Evolutionary conservation across 2,797 vertebrate genomes (phyloP).

Genomic region (Huso huso): DNA sequence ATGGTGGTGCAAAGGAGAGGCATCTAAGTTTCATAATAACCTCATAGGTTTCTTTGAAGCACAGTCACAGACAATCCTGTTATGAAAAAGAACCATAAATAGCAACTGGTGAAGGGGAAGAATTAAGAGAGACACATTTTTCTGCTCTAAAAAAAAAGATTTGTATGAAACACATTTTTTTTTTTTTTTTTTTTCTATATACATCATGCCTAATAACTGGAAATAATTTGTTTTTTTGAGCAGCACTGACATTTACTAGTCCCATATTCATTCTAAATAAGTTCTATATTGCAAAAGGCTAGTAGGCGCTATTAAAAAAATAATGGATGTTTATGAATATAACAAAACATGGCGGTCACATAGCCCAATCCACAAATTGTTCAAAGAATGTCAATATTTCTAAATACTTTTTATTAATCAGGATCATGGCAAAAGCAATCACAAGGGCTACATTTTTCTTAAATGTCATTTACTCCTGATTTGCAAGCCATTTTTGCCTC

Average conservation of each 20-base stretch:
- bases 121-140: neutral
- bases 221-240: neutral
- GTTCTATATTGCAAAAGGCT: neutral
- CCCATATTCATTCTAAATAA: neutral
- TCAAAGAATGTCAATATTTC: constrained; percentile 13
- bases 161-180: too few species aligned
- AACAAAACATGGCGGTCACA: constrained; percentile 29
- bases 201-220: constrained; percentile 6
- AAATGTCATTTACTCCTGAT: too few species aligned
- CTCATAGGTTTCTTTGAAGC: neutral
- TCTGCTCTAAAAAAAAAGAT: too few species aligned
- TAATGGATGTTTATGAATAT: constrained; percentile 14
- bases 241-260: too few species aligned
- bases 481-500: too few species aligned
- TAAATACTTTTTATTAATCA: too few species aligned
- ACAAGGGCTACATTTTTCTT: too few species aligned
- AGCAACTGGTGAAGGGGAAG: neutral
- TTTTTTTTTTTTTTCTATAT: neutral
- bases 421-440: too few species aligned
- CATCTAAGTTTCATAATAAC: neutral
- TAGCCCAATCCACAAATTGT: constrained; percentile 30
- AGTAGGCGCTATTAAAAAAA: neutral
- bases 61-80: neutral
- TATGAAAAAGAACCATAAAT: neutral
- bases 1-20: neutral